Base-by-base conservation (phyloP, 2,888 invertebrate genomes). In the Leptinotarsa peninsularis region DNA sequence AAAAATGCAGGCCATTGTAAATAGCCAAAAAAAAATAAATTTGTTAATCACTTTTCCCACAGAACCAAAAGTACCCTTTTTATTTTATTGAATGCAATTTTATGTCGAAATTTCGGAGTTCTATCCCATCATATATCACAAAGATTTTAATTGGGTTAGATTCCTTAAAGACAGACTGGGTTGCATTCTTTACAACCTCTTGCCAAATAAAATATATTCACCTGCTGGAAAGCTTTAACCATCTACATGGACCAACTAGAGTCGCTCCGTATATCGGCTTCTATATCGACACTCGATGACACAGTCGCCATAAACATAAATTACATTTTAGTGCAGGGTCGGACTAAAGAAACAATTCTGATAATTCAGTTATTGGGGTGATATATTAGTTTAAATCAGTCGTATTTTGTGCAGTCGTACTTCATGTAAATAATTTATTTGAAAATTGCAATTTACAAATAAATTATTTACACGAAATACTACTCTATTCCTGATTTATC, bases 141-240 rank as follows among this genome's bases (percentile, higher is more conserved):
- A n/a, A 68, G 70, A 74, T 75, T 78, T 80, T 81, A 81, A 81
- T 80, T 81, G 76, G 80, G 80, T 81, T 78, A 81, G 79, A 81
- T 81, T 76, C 81, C 78, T 15, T 49, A 66, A 58, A 56, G 70
- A 68, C 72, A 33, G 70, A 49, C 66, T 52, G 71, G 76, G 77
- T 72, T 60, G 76, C 79, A 79, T 79, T 77, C 76, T 73, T 77
- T 67, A 71, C 72, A 73, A 77, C 69, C 71, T 49, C 72, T 79
- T 71, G 79, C 76, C 69, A 79, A 77, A 78, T 71, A 69, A 76
- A 75, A 79, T 72, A 79, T 77, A 77, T 79, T 74, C 77, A 79
- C 76, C 77, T 79, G 76, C 69, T 72, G 73, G 49, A 71, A 68
- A 56, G 63, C 73, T 63, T 67, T 68, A 66, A 66, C 72, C 66